Evolutionary conservation across 2,113 vertebrate species (phyloP).

Genomic region (Scomber japonicus): DNA sequence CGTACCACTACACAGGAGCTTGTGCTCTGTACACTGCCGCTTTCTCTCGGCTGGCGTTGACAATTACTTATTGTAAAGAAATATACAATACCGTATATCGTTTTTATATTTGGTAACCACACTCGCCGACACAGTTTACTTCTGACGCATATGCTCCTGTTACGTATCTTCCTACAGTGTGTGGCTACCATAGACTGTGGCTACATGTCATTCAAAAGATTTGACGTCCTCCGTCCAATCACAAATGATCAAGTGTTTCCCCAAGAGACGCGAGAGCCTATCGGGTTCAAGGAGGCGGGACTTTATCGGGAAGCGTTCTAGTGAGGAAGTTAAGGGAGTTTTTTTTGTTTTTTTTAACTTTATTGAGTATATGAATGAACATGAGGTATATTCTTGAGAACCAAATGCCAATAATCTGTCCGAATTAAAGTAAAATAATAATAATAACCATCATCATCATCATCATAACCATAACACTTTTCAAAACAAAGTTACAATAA

Average conservation of each 20-base stretch:
- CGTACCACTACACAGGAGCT: not conserved
- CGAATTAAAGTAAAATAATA: too few relatives aligned
- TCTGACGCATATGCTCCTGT: conserved; percentile 30
- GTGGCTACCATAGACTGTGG: not conserved
- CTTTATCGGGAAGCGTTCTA: not conserved
- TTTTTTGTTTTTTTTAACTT: too few relatives aligned
- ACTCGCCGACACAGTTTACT: conserved; percentile 54
- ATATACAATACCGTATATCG: not conserved
- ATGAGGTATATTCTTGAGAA: too few relatives aligned
- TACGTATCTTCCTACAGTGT: conserved; percentile 7
- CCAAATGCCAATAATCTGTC: too few relatives aligned
- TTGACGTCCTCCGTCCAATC: conserved; percentile 38
- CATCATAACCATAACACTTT: too few relatives aligned
- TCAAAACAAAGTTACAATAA: too few relatives aligned
- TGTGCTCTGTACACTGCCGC: not conserved
- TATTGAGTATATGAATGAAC: too few relatives aligned
- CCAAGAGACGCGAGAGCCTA: conserved; percentile 6
- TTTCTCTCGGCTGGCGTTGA: not conserved
- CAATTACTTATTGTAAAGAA: not conserved
- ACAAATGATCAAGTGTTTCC: not conserved
- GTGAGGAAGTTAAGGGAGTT: conserved; percentile 48
- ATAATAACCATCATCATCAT: too few relatives aligned
- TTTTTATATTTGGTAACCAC: not conserved
- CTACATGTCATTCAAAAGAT: conserved; percentile 12
- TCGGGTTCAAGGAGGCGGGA: conserved; percentile 1